Base-by-base conservation (phyloP, 2,888 invertebrate species). In the Agelastica alni region DNA sequence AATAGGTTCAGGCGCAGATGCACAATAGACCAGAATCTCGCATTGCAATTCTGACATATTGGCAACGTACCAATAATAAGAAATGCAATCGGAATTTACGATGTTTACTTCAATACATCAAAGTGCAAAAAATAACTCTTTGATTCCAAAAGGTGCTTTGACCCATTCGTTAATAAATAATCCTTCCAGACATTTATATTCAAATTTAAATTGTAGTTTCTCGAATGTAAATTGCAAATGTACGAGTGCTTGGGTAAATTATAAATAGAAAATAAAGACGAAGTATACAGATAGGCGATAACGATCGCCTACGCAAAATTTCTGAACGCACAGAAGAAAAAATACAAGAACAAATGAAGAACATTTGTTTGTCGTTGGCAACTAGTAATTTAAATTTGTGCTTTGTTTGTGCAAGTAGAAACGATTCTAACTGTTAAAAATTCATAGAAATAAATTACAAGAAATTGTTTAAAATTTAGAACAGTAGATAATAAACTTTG, bases 141-240 rank as follows among this genome's bases (percentile, higher is more conserved):
- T n/a, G n/a, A n/a, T n/a, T n/a, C n/a, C n/a, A n/a, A n/a, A 32
- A 13, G n/a, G 36, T 36, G 16, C 2, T n/a, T 9, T 17, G 4
- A 17, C 17, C 17, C 16, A 6, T 26, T 7, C 26, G 9, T 26
- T 26, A 26, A 26, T 26, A 26, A n/a, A 26, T 26, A 26, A 26
- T 26, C 9, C 26, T 9, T 7, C 6, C 26, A 26, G 26, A 26
- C 26, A 26, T 2, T 6, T 45, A 20, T 45, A 45, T 45, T 45
- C 31, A 45, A 32, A 32, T 45, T 32, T n/a, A 45, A 32, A 45
- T 45, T 31, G 45, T 45, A 18, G 7, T 32, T 32, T 32, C 39
- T 43, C 6, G 45, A 12, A 31, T 30, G 16, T 28, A 49, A 39
- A 41, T 49, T 30, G 31, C 6, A 4, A 41, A 39, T 22, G 49